Base-by-base conservation (phyloP, 1,140 invertebrate species). In the Lutraria rhynchaena region DNA sequence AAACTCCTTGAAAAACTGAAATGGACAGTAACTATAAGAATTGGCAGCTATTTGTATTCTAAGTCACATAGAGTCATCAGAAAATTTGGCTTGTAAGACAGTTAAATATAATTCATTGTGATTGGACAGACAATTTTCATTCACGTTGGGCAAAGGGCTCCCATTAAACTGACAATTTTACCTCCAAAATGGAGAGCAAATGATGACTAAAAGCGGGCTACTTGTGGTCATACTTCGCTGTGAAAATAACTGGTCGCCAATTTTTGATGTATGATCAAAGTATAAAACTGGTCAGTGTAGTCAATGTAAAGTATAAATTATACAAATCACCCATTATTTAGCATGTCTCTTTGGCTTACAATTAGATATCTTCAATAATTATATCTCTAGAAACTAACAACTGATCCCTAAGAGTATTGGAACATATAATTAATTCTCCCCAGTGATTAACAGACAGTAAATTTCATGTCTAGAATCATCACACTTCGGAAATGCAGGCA, bases 91-190 rank as follows among this genome's bases (percentile, higher is more conserved):
- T 53, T 24, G 22, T 53, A 53, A 53, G 51, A 17, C 19, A 53
- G 51, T 24, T 53, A 53, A 17, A 53, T 53, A 24, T 53, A 24
- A 53, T 53, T 24, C 19, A 53, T 4, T 31, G n/a, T 46, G 24
- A 33, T 71, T 57, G 31, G 41, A 46, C 31, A 51, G 69, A 71
- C 69, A 71, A 71, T 57, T 55, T 71, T 51, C 49, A 55, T 44
- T 51, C 3, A 41, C 37, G 5, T 41, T 27, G 27, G 53, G 4
- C 5, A 5, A 55, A 55, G n/a, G 19, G 53, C 19, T 44, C 31
- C 53, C n/a, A 33, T 71, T 57, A 57, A 37, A 31, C 31, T 71
- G 69, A 71, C 69, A 71, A 71, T 37, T 55, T 71, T 55, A 71
- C 57, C 69, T 51, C 3, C 15, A 22, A 9, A 57, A 24, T 44